phyloP scores from a whole-genome alignment of 1,140 invertebrate species.

The Bombus ignitus region DNA sequence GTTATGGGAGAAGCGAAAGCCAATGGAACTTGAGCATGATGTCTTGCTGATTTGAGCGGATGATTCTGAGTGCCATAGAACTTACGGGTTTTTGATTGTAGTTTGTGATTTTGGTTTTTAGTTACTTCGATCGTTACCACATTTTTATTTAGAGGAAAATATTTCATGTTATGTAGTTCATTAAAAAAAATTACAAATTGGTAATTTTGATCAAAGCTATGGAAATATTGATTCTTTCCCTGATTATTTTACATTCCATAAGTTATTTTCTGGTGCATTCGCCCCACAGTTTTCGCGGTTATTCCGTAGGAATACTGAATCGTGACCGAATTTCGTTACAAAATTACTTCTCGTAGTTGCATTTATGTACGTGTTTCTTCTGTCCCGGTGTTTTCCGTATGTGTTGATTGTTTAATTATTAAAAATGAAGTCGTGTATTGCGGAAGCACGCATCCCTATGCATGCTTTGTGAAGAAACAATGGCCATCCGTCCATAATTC shows the following conservation, averaged over 20 bases:
- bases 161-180: too few species aligned
- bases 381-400: not conserved
- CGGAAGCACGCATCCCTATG: conserved; percentile 21
- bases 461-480: conserved; percentile 47
- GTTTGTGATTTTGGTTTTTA: too few species aligned
- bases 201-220: not conserved
- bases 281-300: not conserved
- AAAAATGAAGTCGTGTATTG: conserved; percentile 47
- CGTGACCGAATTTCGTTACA: not conserved
- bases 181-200: not conserved
- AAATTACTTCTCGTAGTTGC: conserved; percentile 3
- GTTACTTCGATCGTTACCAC: too few species aligned
- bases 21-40: not conserved
- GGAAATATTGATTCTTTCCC: not conserved
- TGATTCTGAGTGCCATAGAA: too few species aligned
- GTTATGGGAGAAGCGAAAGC: not conserved
- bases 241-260: not conserved
- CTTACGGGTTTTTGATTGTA: too few species aligned
- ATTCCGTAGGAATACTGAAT: not conserved
- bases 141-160: too few species aligned
- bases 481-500: conserved; percentile 35
- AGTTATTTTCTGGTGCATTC: not conserved
- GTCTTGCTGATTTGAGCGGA: too few species aligned
- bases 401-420: conserved; percentile 27
- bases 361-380: not conserved